Conservation (phyloP, 37 sponge, comb jelly and placozoan species). For the Dysidea cf. avara region DNA sequence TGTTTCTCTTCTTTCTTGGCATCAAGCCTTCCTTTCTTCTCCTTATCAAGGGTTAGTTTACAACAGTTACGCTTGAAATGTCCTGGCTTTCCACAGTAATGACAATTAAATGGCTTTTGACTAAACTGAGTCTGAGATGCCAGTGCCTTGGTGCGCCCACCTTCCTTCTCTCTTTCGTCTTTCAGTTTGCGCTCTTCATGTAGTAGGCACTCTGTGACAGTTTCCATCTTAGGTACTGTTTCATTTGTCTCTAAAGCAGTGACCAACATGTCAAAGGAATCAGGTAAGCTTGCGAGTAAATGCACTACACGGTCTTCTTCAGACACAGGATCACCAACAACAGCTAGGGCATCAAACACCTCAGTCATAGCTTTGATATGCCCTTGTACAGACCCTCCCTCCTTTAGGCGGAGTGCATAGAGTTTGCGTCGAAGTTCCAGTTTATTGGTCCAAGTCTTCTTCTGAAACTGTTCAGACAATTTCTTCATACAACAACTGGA, state of each 20-base stretch:
- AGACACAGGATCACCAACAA: too few relatives aligned
- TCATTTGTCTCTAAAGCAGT: slow-evolving; percentile 56
- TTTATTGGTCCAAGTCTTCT: slow-evolving; percentile 57
- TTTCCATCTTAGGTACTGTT: slow-evolving; percentile 59
- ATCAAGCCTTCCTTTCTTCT: too few relatives aligned
- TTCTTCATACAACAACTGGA: slow-evolving; percentile 34
- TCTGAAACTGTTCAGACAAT: slow-evolving; percentile 42
- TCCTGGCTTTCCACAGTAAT: slow-evolving; percentile 14
- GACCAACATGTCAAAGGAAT: slow-evolving; percentile 43
- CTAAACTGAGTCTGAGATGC: too few relatives aligned
- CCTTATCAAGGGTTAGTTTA: slow-evolving; percentile 4
- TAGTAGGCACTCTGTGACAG: slow-evolving; percentile 39
- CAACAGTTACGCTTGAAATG: slow-evolving; percentile 6
- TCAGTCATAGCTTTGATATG: too few relatives aligned
- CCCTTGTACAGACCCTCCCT: too few relatives aligned
- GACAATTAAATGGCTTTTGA: too few relatives aligned
- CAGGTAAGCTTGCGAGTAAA: slow-evolving; percentile 56
- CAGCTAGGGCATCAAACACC: slow-evolving; percentile 54
- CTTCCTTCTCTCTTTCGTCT: too few relatives aligned
- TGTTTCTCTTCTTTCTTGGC: neutral
- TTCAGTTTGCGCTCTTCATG: slow-evolving; percentile 47
- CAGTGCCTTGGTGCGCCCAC: neutral
- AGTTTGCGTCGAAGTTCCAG: too few relatives aligned
- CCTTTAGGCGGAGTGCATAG: too few relatives aligned
- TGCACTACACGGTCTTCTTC: too few relatives aligned